These are phyloP conservation scores for Conopomorpha cramerella DNA, from an alignment of 1,140 invertebrate species.

Conservation along the genomic window DNA sequence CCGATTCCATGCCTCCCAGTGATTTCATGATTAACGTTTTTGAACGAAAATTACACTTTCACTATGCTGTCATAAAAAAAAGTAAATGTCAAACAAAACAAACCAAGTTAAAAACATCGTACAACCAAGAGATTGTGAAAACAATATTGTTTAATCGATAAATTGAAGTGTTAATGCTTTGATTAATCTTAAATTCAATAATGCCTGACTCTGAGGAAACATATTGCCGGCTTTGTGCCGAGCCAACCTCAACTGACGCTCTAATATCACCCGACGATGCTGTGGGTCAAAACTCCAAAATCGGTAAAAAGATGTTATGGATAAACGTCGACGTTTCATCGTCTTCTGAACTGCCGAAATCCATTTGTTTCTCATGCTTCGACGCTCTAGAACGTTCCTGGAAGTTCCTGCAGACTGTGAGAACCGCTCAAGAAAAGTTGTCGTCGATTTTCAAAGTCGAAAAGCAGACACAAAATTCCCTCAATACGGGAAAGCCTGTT, in stretches of 20 bases:
- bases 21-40: no score
- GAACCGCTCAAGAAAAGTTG: constrained; percentile 34
- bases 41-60: no score
- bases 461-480: background rate
- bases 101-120: no score
- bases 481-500: constrained; percentile 25
- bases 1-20: no score
- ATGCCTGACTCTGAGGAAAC: constrained; percentile 27
- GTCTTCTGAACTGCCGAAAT: constrained; percentile 22
- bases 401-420: constrained; percentile 33
- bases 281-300: constrained; percentile 31
- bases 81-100: no score
- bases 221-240: constrained; percentile 42
- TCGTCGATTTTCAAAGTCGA: constrained; percentile 18
- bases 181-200: no score
- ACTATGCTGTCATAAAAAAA: no score
- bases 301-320: constrained; percentile 37
- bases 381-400: constrained; percentile 40
- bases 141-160: background rate
- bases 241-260: constrained; percentile 25
- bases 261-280: constrained; percentile 30
- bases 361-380: constrained; percentile 47
- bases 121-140: no score
- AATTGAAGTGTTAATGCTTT: background rate
- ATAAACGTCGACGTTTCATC: constrained; percentile 39